These are phyloP conservation scores for Charaxes varanes DNA, from an alignment of 1,140 invertebrate genomes.

Conservation along the genomic window DNA sequence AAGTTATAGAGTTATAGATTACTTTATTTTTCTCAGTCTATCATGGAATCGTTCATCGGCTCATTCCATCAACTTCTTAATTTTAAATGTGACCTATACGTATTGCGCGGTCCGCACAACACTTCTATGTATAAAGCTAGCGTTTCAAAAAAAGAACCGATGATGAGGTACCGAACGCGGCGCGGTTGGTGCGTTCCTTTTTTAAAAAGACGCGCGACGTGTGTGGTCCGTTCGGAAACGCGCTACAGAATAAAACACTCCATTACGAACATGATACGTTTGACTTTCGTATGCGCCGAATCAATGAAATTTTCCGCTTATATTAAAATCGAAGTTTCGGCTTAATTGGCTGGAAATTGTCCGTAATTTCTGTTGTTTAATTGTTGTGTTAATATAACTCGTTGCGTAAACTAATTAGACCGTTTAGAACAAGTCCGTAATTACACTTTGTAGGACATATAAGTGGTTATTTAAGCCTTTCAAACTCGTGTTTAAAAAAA, in stretches of 20 bases:
- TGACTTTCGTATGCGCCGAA: constrained; percentile 15
- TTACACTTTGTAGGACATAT: background rate
- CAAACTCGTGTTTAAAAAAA: too few relatives aligned
- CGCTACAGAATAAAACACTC: constrained; percentile 13
- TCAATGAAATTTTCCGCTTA: constrained; percentile 5
- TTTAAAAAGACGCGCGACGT: constrained; percentile 55
- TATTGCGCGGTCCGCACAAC: constrained; percentile 6
- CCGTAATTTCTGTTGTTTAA: constrained; percentile 3
- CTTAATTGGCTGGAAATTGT: constrained; percentile 12
- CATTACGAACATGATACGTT: constrained; percentile 8
- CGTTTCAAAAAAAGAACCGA: constrained; percentile 50
- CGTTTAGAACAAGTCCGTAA: background rate
- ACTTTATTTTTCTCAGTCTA: too few relatives aligned
- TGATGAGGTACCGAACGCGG: constrained; percentile 63
- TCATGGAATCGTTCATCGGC: too few relatives aligned
- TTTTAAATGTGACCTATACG: too few relatives aligned
- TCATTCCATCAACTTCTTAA: too few relatives aligned
- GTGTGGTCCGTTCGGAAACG: constrained; percentile 44
- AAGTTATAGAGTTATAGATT: too few relatives aligned
- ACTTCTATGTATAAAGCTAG: constrained; percentile 44
- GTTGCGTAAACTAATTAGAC: background rate
- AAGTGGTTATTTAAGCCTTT: background rate
- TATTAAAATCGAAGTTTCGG: constrained; percentile 4
- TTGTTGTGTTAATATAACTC: constrained; percentile 4
- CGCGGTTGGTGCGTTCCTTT: constrained; percentile 59